Evolutionary conservation across 2,888 invertebrate species (phyloP).

Genomic region (Cyclophora albipunctata): DNA sequence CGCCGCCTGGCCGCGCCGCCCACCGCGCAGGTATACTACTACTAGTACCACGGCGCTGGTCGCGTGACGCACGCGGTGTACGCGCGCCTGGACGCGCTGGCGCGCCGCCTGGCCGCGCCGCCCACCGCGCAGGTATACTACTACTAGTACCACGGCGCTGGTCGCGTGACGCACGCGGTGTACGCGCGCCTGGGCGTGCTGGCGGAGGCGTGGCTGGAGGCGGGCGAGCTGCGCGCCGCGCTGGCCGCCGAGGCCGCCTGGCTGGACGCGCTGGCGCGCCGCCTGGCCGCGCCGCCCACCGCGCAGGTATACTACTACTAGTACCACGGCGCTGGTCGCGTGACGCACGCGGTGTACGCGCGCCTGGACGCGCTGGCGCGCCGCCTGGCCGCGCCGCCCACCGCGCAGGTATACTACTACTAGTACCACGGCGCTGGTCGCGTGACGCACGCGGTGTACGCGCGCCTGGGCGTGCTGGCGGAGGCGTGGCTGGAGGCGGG

Average conservation of each 20-base stretch:
- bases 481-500: constrained; percentile 86
- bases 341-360: constrained; percentile 81
- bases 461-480: constrained; percentile 81
- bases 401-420: no score
- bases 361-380: constrained; percentile 85
- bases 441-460: constrained; percentile 81
- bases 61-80: constrained; percentile 81
- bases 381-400: constrained; percentile 81
- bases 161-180: constrained; percentile 80
- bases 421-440: constrained; percentile 81
- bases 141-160: constrained; percentile 81
- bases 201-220: constrained; percentile 84
- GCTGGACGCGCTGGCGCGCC: constrained; percentile 86
- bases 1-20: constrained; percentile 82
- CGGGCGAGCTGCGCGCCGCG: constrained; percentile 85
- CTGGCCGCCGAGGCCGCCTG: constrained; percentile 85
- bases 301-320: no score
- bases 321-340: constrained; percentile 81
- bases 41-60: constrained; percentile 81
- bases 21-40: no score
- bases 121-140: no score
- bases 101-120: constrained; percentile 83
- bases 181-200: constrained; percentile 78
- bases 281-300: constrained; percentile 77
- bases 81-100: constrained; percentile 83